Evolutionary conservation across 2,888 invertebrate species (phyloP), one percentile per base, ranked within the genome.

Genomic region (Sussaba pulchella): DNA sequence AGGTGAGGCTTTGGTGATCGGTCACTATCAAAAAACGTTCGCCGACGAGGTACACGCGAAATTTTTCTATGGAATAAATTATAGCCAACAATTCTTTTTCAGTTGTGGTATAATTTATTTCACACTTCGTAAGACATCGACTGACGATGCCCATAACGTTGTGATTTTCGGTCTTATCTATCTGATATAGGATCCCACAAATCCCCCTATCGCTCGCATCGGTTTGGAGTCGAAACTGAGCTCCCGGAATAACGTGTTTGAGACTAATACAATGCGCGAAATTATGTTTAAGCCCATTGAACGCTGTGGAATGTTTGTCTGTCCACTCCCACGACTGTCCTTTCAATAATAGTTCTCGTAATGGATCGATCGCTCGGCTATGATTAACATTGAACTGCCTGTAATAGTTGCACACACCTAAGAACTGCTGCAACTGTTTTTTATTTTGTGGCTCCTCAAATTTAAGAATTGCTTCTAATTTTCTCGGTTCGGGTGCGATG

Each of bases 51-150:
- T 69, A 76, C 0, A 50, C 39, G 0, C 61, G 69, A 78, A 86
- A 88, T 70, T 87, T 87, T 5, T 52, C 71, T 1, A 88, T 41
- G 10, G 83, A 61, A 64, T 66, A 85, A 0, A 88, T 63, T 1
- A 88, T 78, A 0, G 87, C 86, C 8, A 81, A 79, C 2, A 85
- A 73, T 47, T 88, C 87, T 45, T 87, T 86, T 71, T 88, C 87
- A 0, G 85, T 77, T 87, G 84, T 0, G 83, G 64, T 4, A 43
- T 75, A 31, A 6, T 31, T 31, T 31, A 31, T 31, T 31, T 31
- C 31, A 31, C 31, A 31, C 31, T 31, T 31, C 0, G 26, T 59
- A 4, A 86, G 75, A 14, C 78, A 76, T 26, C 83, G 79, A 67
- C 86, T 87, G 36, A 81, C 82, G 50, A 86, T 82, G 0, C 82